A percentile compares a stretch with the other conserved stretches of the same genome.
phyloP scores from a whole-genome alignment of 2,113 vertebrate species.

The Callithrix jacchus region DNA sequence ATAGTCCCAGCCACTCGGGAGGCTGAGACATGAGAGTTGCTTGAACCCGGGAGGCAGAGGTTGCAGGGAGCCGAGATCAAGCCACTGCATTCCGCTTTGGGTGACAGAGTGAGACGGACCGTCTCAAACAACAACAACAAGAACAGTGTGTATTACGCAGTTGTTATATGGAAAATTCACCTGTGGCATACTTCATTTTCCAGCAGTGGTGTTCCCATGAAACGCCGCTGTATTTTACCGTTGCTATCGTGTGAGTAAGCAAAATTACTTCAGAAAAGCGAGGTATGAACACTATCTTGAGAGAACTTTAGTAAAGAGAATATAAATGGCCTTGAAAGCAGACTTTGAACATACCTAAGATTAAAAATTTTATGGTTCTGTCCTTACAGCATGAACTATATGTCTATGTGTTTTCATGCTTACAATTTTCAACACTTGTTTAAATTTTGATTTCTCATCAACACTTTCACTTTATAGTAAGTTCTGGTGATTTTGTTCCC shows the following conservation, averaged over 20 bases:
- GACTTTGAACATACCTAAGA: constrained; percentile 22
- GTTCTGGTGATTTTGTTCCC: constrained; percentile 64
- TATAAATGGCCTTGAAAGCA: constrained; percentile 36
- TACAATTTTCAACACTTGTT: constrained; percentile 55
- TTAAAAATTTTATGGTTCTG: constrained; percentile 21
- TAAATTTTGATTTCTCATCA: constrained; percentile 75
- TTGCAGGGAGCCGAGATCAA: too few relatives aligned
- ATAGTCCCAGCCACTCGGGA: too few relatives aligned
- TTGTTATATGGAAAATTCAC: not conserved
- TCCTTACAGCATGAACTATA: not conserved
- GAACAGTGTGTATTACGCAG: not conserved
- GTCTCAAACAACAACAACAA: too few relatives aligned
- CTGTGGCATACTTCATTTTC: not conserved
- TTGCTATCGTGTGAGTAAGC: constrained; percentile 15
- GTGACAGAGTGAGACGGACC: too few relatives aligned
- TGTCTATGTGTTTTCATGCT: constrained; percentile 15
- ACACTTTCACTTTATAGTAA: constrained; percentile 73
- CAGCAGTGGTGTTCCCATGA: not conserved
- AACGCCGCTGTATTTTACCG: not conserved
- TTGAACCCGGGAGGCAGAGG: too few relatives aligned
- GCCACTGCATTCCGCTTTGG: too few relatives aligned
- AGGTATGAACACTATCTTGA: not conserved
- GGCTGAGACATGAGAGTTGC: too few relatives aligned
- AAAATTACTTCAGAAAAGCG: constrained; percentile 23
- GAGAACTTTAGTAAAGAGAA: constrained; percentile 27